Percentiles rank a stretch among this genome's conserved stretches.
These are phyloP conservation scores for Australoheros facetus DNA, from an alignment of 2,797 vertebrate genomes.

Conservation along the genomic window DNA sequence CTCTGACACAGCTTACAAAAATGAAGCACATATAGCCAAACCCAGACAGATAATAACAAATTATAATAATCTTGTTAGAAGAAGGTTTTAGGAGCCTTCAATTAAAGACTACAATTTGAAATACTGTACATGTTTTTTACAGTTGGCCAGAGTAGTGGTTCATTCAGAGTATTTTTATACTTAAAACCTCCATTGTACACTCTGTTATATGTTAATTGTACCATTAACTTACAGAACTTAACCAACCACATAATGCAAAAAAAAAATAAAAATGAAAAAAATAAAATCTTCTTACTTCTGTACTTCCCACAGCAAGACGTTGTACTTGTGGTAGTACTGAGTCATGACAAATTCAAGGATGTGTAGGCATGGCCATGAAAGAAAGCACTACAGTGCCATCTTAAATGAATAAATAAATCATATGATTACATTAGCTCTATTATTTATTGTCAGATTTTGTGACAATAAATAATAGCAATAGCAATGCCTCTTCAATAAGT, in stretches of 20 bases:
- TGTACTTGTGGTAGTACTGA: not conserved
- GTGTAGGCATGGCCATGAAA: not conserved
- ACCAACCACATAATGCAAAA: no score
- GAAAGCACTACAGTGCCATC: no score
- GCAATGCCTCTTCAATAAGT: not conserved
- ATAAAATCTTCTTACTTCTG: no score
- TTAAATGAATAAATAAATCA: not conserved
- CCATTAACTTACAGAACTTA: no score
- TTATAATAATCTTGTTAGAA: not conserved
- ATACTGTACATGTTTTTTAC: not conserved
- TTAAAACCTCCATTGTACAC: no score
- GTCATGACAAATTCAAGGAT: not conserved
- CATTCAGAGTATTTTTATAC: not conserved
- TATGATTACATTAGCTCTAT: no score
- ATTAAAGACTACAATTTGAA: not conserved
- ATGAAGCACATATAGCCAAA: not conserved
- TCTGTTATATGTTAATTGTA: no score
- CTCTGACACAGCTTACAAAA: not conserved
- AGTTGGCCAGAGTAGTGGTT: not conserved
- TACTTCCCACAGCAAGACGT: not conserved
- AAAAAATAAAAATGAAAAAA: no score
- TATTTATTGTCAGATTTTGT: no score
- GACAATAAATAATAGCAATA: not conserved
- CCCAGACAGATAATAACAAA: not conserved
- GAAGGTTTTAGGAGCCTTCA: not conserved